Evolutionary conservation across 1,140 invertebrate genomes (phyloP).

Genomic region (Temnothorax curvispinosus): DNA sequence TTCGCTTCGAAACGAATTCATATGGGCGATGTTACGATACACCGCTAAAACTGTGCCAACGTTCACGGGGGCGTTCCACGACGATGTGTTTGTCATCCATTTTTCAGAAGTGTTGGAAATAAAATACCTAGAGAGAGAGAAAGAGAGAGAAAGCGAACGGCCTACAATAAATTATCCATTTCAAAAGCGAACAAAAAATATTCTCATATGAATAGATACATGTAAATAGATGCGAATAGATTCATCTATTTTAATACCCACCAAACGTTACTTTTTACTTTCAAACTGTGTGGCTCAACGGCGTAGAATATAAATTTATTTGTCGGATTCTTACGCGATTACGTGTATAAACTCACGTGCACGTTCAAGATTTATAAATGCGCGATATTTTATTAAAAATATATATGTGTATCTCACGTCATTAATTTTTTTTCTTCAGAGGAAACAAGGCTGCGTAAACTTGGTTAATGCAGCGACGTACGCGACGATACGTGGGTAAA

Average conservation of each 20-base stretch:
- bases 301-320: not conserved
- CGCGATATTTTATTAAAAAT: not conserved
- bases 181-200: not conserved
- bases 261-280: not conserved
- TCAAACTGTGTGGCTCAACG: not conserved
- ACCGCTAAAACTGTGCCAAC: conserved; percentile 16
- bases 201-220: not conserved
- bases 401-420: not conserved
- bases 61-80: not conserved
- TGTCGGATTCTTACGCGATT: not conserved
- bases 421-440: not conserved
- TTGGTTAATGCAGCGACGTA: conserved; percentile 1
- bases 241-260: not conserved
- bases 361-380: not conserved
- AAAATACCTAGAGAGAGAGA: conserved; percentile 14
- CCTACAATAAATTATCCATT: not conserved
- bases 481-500: not conserved
- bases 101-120: conserved; percentile 6
- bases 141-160: not conserved
- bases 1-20: not conserved
- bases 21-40: not conserved
- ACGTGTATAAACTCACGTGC: not conserved
- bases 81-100: not conserved
- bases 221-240: not conserved
- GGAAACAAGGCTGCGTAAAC: not conserved